phyloP scores from a whole-genome alignment of 2,888 invertebrate genomes.

The Noctuana brunneofusca region DNA sequence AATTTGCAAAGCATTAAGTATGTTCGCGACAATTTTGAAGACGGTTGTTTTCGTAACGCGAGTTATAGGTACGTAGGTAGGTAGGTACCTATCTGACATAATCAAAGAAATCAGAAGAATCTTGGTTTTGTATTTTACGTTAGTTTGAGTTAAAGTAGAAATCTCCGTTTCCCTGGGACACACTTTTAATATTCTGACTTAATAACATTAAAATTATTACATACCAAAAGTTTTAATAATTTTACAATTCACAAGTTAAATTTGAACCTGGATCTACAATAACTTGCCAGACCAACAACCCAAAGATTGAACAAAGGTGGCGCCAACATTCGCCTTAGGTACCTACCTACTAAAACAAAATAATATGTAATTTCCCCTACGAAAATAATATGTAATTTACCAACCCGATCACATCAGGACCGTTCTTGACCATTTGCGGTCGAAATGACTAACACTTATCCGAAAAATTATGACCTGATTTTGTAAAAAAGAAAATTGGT shows the following conservation, averaged over 20 bases:
- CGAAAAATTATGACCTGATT: constrained; percentile 17
- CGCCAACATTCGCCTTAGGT: constrained; percentile 74
- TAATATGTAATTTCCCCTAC: constrained; percentile 41
- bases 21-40: no score
- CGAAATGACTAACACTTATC: constrained; percentile 27
- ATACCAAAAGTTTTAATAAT: not conserved
- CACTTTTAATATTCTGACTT: no score
- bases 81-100: no score
- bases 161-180: no score
- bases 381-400: constrained; percentile 74
- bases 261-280: constrained; percentile 55
- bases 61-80: no score
- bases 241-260: constrained; percentile 25
- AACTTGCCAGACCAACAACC: constrained; percentile 60
- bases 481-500: constrained; percentile 1
- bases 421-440: constrained; percentile 51
- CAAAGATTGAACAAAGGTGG: constrained; percentile 71
- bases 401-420: constrained; percentile 54
- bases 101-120: no score
- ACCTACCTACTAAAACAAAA: constrained; percentile 45
- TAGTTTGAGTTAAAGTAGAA: no score
- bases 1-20: no score
- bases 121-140: no score
- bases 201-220: no score
- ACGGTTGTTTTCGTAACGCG: no score